phyloP scores from a whole-genome alignment of 2,113 vertebrate genomes.

The Melanerpes aurifrons region DNA sequence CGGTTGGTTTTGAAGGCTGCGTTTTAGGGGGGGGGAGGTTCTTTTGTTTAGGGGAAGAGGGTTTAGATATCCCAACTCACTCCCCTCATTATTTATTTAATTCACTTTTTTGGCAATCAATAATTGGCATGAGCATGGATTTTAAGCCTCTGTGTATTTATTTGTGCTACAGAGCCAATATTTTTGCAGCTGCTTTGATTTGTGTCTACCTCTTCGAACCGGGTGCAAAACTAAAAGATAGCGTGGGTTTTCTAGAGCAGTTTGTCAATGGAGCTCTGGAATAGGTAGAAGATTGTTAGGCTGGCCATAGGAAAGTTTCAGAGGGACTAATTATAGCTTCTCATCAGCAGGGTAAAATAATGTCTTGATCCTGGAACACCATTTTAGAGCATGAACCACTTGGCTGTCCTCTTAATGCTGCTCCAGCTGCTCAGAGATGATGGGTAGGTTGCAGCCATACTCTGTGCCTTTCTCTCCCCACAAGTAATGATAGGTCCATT shows the following conservation, averaged over 20 bases:
- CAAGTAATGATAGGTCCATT: fast-evolving
- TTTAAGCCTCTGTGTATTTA: not conserved
- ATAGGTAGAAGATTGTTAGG: not conserved
- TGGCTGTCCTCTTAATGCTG: not conserved
- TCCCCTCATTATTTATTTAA: not conserved
- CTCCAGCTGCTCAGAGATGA: not conserved
- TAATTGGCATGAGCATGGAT: not conserved
- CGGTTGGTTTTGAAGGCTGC: not conserved
- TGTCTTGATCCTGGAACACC: not conserved
- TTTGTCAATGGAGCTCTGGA: not conserved
- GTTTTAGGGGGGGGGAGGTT: not conserved
- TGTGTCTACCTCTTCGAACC: not conserved
- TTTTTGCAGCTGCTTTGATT: not conserved
- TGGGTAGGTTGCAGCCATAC: not conserved
- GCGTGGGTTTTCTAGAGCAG: not conserved
- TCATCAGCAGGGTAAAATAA: fast-evolving
- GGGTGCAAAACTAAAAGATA: not conserved
- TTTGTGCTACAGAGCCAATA: not conserved
- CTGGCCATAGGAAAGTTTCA: not conserved
- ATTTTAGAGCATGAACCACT: not conserved
- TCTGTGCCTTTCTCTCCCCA: not conserved
- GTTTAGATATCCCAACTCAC: not conserved
- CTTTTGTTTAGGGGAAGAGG: not conserved
- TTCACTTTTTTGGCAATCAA: not conserved
- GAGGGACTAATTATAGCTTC: not conserved